Percentiles rank a stretch among this genome's conserved stretches.
Evolutionary conservation across 2,797 vertebrate genomes (phyloP).

Genomic region (Botia kubotai): DNA sequence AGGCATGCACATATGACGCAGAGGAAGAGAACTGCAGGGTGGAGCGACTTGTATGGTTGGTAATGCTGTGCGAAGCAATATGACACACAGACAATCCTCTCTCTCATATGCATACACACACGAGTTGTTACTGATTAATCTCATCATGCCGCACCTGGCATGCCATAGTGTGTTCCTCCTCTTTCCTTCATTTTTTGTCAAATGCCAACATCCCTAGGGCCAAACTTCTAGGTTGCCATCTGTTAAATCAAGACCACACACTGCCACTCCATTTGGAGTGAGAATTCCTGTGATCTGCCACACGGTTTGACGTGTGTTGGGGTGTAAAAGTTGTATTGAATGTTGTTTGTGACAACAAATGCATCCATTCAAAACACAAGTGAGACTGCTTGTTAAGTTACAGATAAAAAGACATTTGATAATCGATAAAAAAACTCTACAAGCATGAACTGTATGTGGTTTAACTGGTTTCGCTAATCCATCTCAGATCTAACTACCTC

Average conservation of each 20-base stretch:
- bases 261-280: constrained; percentile 19
- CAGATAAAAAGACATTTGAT: background rate
- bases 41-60: background rate
- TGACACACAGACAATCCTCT: background rate
- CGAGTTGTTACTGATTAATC: constrained; percentile 26
- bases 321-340: background rate
- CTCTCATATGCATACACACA: constrained; percentile 13
- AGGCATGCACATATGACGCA: constrained; percentile 37
- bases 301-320: background rate
- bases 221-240: constrained; percentile 42
- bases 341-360: background rate
- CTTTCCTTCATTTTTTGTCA: constrained; percentile 25
- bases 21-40: constrained; percentile 30
- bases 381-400: background rate
- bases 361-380: background rate
- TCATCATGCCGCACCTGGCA: constrained; percentile 34
- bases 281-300: constrained; percentile 23
- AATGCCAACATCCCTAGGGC: constrained; percentile 11
- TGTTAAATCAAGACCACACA: constrained; percentile 36
- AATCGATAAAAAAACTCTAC: background rate
- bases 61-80: constrained; percentile 9
- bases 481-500: too few relatives aligned
- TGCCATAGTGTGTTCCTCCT: constrained; percentile 47
- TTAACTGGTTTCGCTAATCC: constrained; percentile 4
- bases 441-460: background rate